phyloP scores from a whole-genome alignment of 92 coral and sea anemone genomes.

The Epizoanthus ramosus region DNA sequence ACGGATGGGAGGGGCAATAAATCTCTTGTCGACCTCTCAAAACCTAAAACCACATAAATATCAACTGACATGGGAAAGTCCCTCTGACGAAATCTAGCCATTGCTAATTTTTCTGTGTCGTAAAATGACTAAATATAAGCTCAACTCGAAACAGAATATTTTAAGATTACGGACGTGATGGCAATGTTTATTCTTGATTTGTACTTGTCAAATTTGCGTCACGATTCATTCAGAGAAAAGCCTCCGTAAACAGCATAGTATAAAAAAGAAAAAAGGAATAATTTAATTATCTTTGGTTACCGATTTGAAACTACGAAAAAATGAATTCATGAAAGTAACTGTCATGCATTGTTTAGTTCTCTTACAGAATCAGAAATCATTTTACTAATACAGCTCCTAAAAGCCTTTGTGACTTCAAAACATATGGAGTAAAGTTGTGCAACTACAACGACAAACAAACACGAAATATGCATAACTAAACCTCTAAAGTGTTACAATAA shows the following conservation, averaged over 20 bases:
- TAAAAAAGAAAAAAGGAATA: not conserved
- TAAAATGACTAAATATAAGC: not conserved
- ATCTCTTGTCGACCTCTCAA: slow-evolving; percentile 35
- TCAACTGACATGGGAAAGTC: slow-evolving; percentile 2
- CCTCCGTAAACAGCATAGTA: slow-evolving; percentile 4
- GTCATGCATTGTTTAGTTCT: not conserved
- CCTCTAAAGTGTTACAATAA: no score
- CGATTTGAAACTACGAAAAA: slow-evolving; percentile 5
- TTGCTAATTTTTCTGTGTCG: not conserved
- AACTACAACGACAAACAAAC: no score
- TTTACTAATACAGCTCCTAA: no score
- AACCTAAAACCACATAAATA: slow-evolving; percentile 6
- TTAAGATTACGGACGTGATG: slow-evolving; percentile 30
- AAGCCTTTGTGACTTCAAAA: no score
- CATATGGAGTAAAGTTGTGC: no score
- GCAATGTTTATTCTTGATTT: slow-evolving; percentile 18
- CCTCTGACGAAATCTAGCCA: not conserved
- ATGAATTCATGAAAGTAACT: not conserved
- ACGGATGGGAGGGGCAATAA: slow-evolving; percentile 48
- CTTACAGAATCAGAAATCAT: not conserved
- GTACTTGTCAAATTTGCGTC: slow-evolving; percentile 20
- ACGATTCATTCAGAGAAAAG: slow-evolving; percentile 18
- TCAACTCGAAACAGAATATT: not conserved
- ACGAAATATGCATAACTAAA: no score
- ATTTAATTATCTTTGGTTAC: slow-evolving; percentile 25